A percentile compares a stretch with the other conserved stretches of the same genome.
Conservation (phyloP, 2,888 invertebrate genomes). For the Ecdyonurus torrentis region DNA sequence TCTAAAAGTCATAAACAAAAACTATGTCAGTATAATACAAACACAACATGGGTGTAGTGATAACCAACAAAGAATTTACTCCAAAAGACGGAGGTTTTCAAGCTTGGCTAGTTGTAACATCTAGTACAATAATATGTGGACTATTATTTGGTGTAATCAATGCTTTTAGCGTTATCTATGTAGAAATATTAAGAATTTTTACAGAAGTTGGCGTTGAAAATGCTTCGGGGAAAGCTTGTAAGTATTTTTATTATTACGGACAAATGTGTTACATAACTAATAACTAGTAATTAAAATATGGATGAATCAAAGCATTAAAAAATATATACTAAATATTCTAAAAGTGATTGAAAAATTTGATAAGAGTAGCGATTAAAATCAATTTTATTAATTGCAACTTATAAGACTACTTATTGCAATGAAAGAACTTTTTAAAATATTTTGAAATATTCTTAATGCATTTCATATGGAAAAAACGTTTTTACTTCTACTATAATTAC, state of each 20-base stretch:
- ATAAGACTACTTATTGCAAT: no score
- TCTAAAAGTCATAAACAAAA: no score
- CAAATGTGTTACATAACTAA: no score
- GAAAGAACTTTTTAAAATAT: no score
- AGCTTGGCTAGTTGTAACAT: constrained; percentile 67
- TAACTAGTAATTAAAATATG: neutral
- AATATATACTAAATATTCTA: neutral
- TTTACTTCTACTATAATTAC: no score
- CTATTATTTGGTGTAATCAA: constrained; percentile 83
- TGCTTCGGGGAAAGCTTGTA: constrained; percentile 68
- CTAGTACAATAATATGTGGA: constrained; percentile 77
- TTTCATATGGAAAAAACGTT: no score
- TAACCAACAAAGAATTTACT: no score
- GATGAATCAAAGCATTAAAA: neutral
- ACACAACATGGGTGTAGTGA: no score
- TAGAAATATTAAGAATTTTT: constrained; percentile 46
- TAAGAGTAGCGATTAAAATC: no score
- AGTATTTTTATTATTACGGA: neutral
- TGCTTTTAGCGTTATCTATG: constrained; percentile 66
- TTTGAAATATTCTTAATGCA: no score
- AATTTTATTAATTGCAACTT: no score
- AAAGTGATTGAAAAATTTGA: neutral
- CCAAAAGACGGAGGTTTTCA: constrained; percentile 59
- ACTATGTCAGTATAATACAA: no score
- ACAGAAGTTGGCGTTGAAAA: constrained; percentile 42